phyloP scores from a whole-genome alignment of 2,113 vertebrate species.

The Strigops habroptila region DNA sequence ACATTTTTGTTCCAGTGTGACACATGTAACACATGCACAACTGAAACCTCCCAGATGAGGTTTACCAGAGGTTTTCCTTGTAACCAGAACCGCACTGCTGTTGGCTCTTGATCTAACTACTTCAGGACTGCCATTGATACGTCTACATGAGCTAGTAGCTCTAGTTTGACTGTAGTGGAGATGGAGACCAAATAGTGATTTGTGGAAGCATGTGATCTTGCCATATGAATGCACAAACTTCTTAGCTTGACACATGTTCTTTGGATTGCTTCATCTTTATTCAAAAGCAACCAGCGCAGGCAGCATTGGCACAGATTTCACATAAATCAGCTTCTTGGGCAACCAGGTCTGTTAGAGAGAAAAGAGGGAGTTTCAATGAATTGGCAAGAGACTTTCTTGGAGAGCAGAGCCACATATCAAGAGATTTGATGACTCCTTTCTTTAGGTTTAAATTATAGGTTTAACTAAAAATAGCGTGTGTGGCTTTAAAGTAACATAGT shows the following conservation, averaged over 20 bases:
- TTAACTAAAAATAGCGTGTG: not conserved
- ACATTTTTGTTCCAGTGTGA: too few species aligned
- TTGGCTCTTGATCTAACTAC: too few species aligned
- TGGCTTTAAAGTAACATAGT: not conserved
- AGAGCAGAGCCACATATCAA: not conserved
- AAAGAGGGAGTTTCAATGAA: not conserved
- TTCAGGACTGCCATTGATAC: too few species aligned
- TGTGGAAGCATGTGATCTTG: not conserved
- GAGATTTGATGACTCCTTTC: not conserved
- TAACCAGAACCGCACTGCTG: too few species aligned
- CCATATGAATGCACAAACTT: not conserved
- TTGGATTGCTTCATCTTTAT: not conserved
- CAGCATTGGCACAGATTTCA: conserved; percentile 80
- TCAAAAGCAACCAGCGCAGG: conserved; percentile 75
- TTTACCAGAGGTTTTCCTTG: too few species aligned
- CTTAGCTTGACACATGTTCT: not conserved
- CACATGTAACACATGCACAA: too few species aligned
- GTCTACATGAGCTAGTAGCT: not conserved
- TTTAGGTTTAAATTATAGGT: not conserved
- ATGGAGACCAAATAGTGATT: not conserved
- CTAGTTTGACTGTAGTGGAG: not conserved
- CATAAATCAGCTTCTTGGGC: conserved; percentile 61
- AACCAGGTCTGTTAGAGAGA: conserved; percentile 19
- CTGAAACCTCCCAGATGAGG: too few species aligned
- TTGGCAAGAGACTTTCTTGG: not conserved